Conservation (phyloP, 2,888 invertebrate genomes). For the Yponomeuta malinellus region DNA sequence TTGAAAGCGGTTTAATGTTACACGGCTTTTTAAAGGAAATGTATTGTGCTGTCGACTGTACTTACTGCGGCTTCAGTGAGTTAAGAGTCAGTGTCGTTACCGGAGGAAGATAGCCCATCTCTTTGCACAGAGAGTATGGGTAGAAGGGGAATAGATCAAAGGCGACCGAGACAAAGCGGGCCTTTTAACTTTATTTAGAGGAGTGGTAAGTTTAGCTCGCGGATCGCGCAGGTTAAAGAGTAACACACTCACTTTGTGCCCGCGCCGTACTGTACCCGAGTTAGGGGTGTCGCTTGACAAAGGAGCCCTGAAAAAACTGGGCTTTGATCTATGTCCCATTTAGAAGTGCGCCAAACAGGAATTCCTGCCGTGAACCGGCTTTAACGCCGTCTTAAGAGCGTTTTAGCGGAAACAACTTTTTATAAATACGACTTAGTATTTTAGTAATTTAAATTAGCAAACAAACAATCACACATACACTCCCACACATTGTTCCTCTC, state of each 20-base stretch:
- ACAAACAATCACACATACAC: too few relatives aligned
- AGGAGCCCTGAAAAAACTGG: background rate
- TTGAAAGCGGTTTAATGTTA: too few relatives aligned
- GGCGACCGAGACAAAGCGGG: conserved; percentile 74
- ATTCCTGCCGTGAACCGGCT: too few relatives aligned
- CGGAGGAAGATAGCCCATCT: background rate
- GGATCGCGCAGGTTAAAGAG: conserved; percentile 76
- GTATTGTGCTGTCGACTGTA: too few relatives aligned
- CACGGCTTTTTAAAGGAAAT: too few relatives aligned
- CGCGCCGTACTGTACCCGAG: conserved; percentile 15
- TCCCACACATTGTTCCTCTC: too few relatives aligned
- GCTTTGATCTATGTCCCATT: too few relatives aligned
- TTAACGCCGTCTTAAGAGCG: too few relatives aligned
- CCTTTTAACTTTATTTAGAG: conserved; percentile 76
- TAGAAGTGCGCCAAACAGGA: too few relatives aligned
- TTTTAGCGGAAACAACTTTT: too few relatives aligned
- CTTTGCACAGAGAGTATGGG: conserved; percentile 16
- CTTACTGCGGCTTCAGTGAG: background rate
- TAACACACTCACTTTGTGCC: conserved; percentile 74
- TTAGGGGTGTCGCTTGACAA: conserved; percentile 18
- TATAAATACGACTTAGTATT: too few relatives aligned
- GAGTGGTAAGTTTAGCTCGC: conserved; percentile 76
- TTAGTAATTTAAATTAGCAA: too few relatives aligned
- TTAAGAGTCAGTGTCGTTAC: background rate
- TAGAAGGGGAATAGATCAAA: conserved; percentile 56